phyloP scores from a whole-genome alignment of 1,140 invertebrate species.

The Drosophila ficusphila region DNA sequence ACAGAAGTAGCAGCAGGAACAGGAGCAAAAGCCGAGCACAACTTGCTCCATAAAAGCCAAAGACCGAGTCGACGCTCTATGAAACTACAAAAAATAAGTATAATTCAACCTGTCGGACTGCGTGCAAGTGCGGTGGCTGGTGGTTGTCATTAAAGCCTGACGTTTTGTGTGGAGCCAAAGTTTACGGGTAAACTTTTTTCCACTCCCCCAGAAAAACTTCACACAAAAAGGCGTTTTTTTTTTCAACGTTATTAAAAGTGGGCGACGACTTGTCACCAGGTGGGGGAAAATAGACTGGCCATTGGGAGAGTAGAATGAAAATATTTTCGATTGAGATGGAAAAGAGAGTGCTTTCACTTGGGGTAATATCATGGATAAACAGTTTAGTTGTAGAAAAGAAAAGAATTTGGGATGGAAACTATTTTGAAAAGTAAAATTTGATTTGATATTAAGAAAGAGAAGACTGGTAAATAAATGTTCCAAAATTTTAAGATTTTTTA shows the following conservation, averaged over 20 bases:
- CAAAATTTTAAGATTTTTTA: no score
- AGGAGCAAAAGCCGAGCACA: conserved; percentile 17
- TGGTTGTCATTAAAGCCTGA: conserved; percentile 60
- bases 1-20: background rate
- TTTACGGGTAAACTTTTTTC: conserved; percentile 54
- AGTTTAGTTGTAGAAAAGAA: background rate
- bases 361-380: conserved; percentile 26
- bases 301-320: conserved; percentile 8
- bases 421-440: no score
- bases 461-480: no score
- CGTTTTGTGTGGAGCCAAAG: conserved; percentile 48
- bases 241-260: conserved; percentile 53
- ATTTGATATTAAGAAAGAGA: no score
- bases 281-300: conserved; percentile 1
- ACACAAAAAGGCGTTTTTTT: conserved; percentile 37
- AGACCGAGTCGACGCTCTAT: conserved; percentile 49
- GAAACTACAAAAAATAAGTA: conserved; percentile 48
- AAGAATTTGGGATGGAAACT: background rate
- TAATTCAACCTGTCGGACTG: conserved; percentile 51
- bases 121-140: conserved; percentile 15
- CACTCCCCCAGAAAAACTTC: conserved; percentile 30
- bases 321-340: conserved; percentile 17
- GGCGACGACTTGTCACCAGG: background rate
- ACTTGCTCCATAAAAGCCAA: conserved; percentile 62
- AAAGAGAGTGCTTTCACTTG: conserved; percentile 4